These are phyloP conservation scores for Psylliodes chrysocephalus DNA, from an alignment of 2,888 invertebrate species.

Conservation along the genomic window DNA sequence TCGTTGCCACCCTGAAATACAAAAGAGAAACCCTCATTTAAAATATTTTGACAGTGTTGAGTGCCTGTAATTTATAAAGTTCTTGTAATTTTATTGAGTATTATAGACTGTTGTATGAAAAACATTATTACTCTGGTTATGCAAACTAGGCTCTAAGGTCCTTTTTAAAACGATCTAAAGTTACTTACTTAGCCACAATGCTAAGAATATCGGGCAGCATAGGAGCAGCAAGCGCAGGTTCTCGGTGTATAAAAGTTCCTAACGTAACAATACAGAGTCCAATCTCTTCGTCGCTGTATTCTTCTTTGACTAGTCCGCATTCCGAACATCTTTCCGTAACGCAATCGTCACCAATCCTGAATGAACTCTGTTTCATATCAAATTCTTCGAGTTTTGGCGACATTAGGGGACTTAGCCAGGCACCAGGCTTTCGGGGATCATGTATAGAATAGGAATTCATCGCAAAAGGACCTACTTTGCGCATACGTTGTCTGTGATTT, in stretches of 20 bases:
- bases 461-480: constrained; percentile 68
- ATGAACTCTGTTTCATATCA: constrained; percentile 71
- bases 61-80: background rate
- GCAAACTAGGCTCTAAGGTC: too few species aligned
- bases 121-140: too few species aligned
- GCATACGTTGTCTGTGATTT: constrained; percentile 67
- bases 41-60: too few species aligned
- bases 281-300: constrained; percentile 96
- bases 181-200: constrained; percentile 81
- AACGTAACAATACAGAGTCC: constrained; percentile 93
- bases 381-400: constrained; percentile 57
- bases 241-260: constrained; percentile 95
- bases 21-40: background rate
- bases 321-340: constrained; percentile 84
- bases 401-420: constrained; percentile 66
- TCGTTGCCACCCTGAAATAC: constrained; percentile 74
- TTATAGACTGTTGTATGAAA: too few species aligned
- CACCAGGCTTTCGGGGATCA: constrained; percentile 67
- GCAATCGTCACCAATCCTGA: constrained; percentile 77
- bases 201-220: constrained; percentile 91
- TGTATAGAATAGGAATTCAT: constrained; percentile 67
- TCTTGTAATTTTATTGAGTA: too few species aligned
- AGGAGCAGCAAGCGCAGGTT: constrained; percentile 94
- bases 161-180: constrained; percentile 41
- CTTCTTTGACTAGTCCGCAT: constrained; percentile 88